phyloP scores from a whole-genome alignment of 2,113 vertebrate genomes.

The Dicaeum eximium region DNA sequence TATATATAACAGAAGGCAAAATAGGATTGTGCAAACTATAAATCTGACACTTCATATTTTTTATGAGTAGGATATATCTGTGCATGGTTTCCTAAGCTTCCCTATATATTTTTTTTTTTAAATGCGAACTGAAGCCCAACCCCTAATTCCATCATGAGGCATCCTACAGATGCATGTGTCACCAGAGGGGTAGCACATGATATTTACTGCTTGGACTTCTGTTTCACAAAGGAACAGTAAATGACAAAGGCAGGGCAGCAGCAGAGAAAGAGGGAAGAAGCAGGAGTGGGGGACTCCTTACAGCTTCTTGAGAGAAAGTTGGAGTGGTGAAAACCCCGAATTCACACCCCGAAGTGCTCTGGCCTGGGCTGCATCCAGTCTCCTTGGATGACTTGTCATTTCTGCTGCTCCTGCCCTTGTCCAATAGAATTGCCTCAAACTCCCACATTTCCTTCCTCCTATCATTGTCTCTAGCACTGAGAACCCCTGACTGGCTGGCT shows the following conservation, averaged over 20 bases:
- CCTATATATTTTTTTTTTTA: neutral
- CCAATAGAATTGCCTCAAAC: neutral
- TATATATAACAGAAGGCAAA: neutral
- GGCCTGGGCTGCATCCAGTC: rapidly evolving
- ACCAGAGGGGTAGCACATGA: neutral
- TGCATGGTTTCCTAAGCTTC: neutral
- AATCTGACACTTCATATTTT: neutral
- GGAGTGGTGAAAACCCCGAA: neutral
- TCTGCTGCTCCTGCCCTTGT: neutral
- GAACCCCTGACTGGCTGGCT: neutral
- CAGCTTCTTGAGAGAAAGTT: neutral
- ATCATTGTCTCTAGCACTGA: neutral
- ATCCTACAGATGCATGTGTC: neutral
- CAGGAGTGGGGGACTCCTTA: neutral
- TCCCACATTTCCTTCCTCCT: neutral
- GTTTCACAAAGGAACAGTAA: neutral
- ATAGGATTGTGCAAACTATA: neutral
- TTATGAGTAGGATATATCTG: neutral
- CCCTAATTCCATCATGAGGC: conserved; percentile 22
- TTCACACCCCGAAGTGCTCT: neutral
- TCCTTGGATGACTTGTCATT: neutral
- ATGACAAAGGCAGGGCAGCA: neutral
- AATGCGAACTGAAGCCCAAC: neutral
- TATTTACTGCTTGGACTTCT: neutral
- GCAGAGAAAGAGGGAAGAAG: neutral